phyloP scores from a whole-genome alignment of 1,140 invertebrate species.

The Caenorhabditis elegans region DNA sequence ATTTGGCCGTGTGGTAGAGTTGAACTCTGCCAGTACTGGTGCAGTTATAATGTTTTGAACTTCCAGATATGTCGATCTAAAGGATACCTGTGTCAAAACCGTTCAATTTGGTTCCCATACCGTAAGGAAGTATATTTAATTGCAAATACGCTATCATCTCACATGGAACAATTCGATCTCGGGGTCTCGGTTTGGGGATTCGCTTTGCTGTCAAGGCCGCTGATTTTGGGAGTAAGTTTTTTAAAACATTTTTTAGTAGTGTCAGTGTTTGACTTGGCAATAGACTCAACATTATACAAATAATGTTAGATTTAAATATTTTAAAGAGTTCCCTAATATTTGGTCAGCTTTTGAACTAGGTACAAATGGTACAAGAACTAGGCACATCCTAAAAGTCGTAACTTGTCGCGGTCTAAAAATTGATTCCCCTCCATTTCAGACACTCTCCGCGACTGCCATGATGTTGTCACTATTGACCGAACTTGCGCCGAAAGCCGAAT shows the following conservation, averaged over 20 bases:
- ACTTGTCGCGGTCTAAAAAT: too few species aligned
- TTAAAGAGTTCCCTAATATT: too few species aligned
- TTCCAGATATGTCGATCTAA: constrained; percentile 28
- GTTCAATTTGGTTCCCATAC: constrained; percentile 39
- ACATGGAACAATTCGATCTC: constrained; percentile 48
- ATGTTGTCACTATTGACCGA: constrained; percentile 46
- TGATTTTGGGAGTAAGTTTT: constrained; percentile 50
- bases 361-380: too few species aligned
- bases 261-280: not conserved
- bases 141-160: constrained; percentile 39
- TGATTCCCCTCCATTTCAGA: too few species aligned
- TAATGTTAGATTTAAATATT: too few species aligned
- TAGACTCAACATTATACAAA: too few species aligned
- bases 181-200: constrained; percentile 54
- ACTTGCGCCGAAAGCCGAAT: constrained; percentile 32
- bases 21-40: too few species aligned
- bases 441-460: constrained; percentile 48
- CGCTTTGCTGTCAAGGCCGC: constrained; percentile 46
- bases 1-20: not conserved
- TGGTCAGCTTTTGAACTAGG: too few species aligned
- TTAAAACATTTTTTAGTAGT: not conserved
- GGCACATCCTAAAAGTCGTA: too few species aligned
- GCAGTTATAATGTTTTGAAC: too few species aligned
- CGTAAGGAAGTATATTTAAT: constrained; percentile 44
- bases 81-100: constrained; percentile 36